Conservation (phyloP, 2,797 vertebrate species). For the Limosa lapponica region DNA sequence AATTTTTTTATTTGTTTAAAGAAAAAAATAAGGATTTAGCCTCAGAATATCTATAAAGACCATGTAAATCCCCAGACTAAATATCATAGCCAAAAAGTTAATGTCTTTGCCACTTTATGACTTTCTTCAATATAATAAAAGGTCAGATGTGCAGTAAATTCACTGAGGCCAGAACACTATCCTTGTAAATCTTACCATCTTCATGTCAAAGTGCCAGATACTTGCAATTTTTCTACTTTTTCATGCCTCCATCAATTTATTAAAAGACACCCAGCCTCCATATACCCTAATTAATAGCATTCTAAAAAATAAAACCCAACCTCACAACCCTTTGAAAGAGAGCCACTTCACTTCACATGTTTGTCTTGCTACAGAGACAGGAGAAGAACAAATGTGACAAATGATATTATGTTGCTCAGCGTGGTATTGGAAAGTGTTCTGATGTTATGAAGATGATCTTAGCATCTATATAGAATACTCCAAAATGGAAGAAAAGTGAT, state of each 20-base stretch:
- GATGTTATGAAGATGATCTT: neutral
- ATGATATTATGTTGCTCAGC: neutral
- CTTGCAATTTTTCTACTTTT: neutral
- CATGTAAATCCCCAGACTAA: neutral
- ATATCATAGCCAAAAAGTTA: neutral
- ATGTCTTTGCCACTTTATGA: neutral
- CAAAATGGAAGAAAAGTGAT: neutral
- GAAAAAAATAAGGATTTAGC: neutral
- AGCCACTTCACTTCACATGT: rapidly evolving
- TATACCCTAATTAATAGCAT: neutral
- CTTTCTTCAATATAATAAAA: constrained; percentile 1
- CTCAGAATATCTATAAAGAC: neutral
- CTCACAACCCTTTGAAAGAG: neutral
- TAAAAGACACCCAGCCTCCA: neutral
- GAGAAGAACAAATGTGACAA: neutral
- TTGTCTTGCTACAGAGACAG: neutral
- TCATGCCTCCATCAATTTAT: neutral
- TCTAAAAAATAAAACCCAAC: neutral
- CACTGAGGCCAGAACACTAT: neutral
- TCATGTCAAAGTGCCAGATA: neutral
- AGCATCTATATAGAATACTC: neutral
- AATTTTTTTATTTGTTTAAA: neutral
- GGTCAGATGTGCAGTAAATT: neutral
- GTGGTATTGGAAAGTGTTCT: neutral
- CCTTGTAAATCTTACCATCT: neutral